Base-by-base conservation (phyloP, 2,888 invertebrate species). In the Hermaeophaga mercurialis region DNA sequence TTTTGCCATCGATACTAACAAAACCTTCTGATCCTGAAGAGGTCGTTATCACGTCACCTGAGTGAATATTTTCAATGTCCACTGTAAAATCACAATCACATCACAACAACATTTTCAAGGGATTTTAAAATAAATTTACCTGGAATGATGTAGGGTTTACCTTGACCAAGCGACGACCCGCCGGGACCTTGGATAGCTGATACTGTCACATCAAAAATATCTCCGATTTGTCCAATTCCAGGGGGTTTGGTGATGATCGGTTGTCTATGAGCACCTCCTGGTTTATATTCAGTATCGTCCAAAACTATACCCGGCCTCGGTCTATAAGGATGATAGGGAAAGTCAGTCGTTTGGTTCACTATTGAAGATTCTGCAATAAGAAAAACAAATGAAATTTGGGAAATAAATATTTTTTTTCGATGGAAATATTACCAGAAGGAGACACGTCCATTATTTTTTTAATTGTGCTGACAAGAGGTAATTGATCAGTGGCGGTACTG, bases 1-100 rank as follows among this genome's bases (percentile, higher is more conserved):
- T 81, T 78, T 94, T 91, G 28, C 94, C 94, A 73, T 94, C 94
- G 55, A 94, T 94, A 17, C 92, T 94, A 11, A 94, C 94, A 77
- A 91, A 94, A 18, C 92, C 90, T 70, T 93, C 89, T 41, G 88
- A 87, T 12, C 89, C 90, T 4, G 88, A 84, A 2, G 90, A 85
- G 0, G 90, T 88, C 1, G 92, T 85, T 48, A 94, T 91, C 43
- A 92, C 90, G 69, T 90, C 90, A 7, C 59, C 59, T 1, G 60
- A 58, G 48, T 70, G 67, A 5, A 71, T 60, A 49, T 69, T 69
- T 18, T 73, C 73, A 18, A 87, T 82, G 70, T 86, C 86, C 2
- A 87, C 86, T 72, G 12, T 8, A 53, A 28, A 66, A 65, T 24
- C n/a, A n/a, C n/a, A n/a, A n/a, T n/a, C n/a, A n/a, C n/a, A n/a